A percentile compares a stretch with the other conserved stretches of the same genome.
These are phyloP conservation scores for Helicolenus hilgendorfi DNA, from an alignment of 2,797 vertebrate species.

Conservation along the genomic window DNA sequence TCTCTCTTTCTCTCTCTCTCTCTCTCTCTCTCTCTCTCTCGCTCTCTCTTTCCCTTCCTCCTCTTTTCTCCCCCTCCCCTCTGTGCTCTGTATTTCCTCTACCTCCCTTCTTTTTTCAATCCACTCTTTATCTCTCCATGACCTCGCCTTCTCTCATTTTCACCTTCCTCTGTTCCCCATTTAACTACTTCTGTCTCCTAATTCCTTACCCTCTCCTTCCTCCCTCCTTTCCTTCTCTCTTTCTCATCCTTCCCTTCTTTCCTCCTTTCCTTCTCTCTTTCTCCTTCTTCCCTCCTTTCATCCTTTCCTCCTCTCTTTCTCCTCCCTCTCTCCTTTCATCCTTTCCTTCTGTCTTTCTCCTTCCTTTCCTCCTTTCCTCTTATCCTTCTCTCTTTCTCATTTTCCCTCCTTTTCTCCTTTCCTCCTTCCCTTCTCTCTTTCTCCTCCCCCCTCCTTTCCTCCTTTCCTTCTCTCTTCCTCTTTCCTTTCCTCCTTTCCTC, in stretches of 20 bases:
- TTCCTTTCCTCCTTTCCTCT: neutral
- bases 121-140: neutral
- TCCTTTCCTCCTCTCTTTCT: too few relatives aligned
- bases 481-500: neutral
- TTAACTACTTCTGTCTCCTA: neutral
- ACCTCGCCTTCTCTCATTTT: neutral
- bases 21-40: neutral
- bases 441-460: neutral
- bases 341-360: too few relatives aligned
- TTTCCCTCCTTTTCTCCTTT: too few relatives aligned
- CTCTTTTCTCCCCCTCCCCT: neutral
- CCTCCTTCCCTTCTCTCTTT: neutral
- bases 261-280: neutral
- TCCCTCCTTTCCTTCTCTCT: neutral
- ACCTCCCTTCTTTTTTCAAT: neutral
- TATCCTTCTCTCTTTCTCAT: neutral
- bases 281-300: too few relatives aligned
- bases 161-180: neutral
- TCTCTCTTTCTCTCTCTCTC: neutral
- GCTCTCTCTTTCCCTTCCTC: neutral
- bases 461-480: neutral
- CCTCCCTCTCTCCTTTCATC: too few relatives aligned
- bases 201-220: neutral
- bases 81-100: neutral
- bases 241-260: neutral